These are phyloP conservation scores for Rhagoletis pomonella DNA, from an alignment of 1,140 invertebrate genomes.

Conservation along the genomic window DNA sequence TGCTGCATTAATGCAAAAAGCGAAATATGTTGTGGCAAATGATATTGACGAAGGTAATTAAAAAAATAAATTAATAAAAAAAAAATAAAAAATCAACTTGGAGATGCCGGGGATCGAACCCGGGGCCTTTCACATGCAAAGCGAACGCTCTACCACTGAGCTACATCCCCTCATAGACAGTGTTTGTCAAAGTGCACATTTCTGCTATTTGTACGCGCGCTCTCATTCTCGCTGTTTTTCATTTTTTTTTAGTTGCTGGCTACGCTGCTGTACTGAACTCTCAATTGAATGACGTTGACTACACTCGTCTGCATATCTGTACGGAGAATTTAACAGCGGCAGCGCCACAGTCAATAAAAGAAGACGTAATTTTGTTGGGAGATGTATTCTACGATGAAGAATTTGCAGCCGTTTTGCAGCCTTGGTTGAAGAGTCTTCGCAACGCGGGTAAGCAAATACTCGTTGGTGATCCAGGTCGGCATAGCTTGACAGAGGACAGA, in stretches of 20 bases:
- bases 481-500: conserved; percentile 63
- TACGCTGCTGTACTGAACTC: conserved; percentile 75
- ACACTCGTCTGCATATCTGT: conserved; percentile 64
- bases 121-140: conserved; percentile 92
- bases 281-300: conserved; percentile 73
- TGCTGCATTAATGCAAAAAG: conserved; percentile 70
- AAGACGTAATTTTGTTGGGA: conserved; percentile 76
- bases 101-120: conserved; percentile 88
- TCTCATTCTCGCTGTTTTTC: not conserved
- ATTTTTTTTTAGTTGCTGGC: conserved; percentile 67
- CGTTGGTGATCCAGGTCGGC: conserved; percentile 73
- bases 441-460: conserved; percentile 69
- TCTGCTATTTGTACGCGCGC: not conserved
- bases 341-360: conserved; percentile 58
- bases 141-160: conserved; percentile 92
- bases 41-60: conserved; percentile 71
- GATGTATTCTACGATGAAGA: conserved; percentile 78
- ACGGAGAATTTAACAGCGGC: conserved; percentile 73
- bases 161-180: conserved; percentile 78
- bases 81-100: conserved; percentile 69
- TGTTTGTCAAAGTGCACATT: not conserved
- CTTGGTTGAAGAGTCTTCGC: conserved; percentile 73
- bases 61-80: conserved; percentile 4
- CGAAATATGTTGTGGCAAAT: conserved; percentile 72
- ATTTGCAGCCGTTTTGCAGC: conserved; percentile 73